These are phyloP conservation scores for Decapterus maruadsi DNA, from an alignment of 2,797 vertebrate genomes.

Conservation along the genomic window DNA sequence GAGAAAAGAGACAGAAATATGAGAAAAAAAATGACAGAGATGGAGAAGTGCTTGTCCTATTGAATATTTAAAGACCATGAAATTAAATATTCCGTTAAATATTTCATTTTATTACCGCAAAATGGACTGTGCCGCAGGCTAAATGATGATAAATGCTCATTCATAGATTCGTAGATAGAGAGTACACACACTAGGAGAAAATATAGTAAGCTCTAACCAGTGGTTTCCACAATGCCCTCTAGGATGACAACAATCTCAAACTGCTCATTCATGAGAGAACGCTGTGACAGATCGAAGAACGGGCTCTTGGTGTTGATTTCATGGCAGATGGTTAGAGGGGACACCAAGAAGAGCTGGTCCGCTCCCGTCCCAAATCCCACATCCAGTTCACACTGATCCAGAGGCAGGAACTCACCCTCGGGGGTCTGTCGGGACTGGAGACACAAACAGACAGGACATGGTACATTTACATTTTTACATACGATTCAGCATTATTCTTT, in stretches of 20 bases:
- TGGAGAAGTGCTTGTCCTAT: constrained; percentile 35
- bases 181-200: background rate
- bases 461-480: background rate
- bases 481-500: background rate
- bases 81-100: constrained; percentile 70
- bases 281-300: constrained; percentile 91
- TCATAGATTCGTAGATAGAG: background rate
- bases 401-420: constrained; percentile 92
- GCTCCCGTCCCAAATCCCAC: constrained; percentile 94
- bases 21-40: constrained; percentile 29
- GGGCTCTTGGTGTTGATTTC: constrained; percentile 92
- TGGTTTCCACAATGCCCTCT: constrained; percentile 94
- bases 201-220: constrained; percentile 79
- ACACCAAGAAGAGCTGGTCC: constrained; percentile 93
- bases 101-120: constrained; percentile 50
- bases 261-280: constrained; percentile 90
- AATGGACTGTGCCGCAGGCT: constrained; percentile 22
- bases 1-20: constrained; percentile 34
- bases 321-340: constrained; percentile 93
- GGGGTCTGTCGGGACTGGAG: constrained; percentile 92
- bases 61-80: constrained; percentile 74
- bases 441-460: constrained; percentile 32
- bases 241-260: constrained; percentile 95
- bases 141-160: constrained; percentile 30
- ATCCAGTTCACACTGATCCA: constrained; percentile 93